Conservation (phyloP, 2,888 invertebrate genomes). For the Laspeyria flexula region DNA sequence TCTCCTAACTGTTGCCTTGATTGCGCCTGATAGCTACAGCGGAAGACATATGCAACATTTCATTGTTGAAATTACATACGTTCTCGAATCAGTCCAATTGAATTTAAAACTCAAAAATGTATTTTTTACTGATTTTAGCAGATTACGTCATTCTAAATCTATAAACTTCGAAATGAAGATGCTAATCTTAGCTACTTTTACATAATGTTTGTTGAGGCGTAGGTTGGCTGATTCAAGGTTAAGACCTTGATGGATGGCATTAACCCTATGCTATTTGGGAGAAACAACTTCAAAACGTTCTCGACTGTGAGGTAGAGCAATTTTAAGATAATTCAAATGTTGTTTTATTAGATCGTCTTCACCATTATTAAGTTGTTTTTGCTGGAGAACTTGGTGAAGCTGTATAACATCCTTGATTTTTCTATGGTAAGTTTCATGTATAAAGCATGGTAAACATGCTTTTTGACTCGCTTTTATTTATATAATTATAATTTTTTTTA, state of each 20-base stretch:
- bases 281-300: neutral
- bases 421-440: too few relatives aligned
- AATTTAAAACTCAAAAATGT: neutral
- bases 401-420: too few relatives aligned
- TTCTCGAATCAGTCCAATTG: neutral
- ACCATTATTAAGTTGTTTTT: too few relatives aligned
- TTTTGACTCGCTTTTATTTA: too few relatives aligned
- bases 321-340: too few relatives aligned
- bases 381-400: too few relatives aligned
- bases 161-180: neutral
- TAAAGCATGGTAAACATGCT: too few relatives aligned
- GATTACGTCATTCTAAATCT: neutral
- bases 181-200: neutral
- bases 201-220: neutral
- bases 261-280: neutral
- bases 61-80: constrained; percentile 17
- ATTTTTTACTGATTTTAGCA: neutral
- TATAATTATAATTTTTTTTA: too few relatives aligned
- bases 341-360: too few relatives aligned
- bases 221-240: neutral
- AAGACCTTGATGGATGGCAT: neutral
- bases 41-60: constrained; percentile 36
- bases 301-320: neutral
- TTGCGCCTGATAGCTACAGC: constrained; percentile 34
- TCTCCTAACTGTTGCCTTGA: constrained; percentile 43